Percentiles rank a stretch among this genome's conserved stretches.
Evolutionary conservation across 1,140 invertebrate species (phyloP).

Genomic region (Brachionus sp.): DNA sequence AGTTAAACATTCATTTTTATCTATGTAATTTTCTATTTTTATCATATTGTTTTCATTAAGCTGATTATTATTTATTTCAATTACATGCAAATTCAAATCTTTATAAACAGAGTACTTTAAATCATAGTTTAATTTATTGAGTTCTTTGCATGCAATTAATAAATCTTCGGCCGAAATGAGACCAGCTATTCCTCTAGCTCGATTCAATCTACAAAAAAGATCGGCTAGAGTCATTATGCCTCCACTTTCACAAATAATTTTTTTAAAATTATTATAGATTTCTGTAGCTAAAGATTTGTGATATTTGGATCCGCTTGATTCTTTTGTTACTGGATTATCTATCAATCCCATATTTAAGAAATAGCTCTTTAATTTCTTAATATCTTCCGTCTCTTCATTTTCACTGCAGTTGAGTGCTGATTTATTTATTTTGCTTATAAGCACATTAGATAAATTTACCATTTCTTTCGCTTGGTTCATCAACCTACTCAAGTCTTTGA

Average conservation of each 20-base stretch:
- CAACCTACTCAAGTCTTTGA: background rate
- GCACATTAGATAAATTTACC: constrained; percentile 11
- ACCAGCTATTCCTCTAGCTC: constrained; percentile 62
- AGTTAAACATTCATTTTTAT: constrained; percentile 18
- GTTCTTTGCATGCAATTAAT: constrained; percentile 33
- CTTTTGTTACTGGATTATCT: constrained; percentile 43
- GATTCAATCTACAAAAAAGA: constrained; percentile 89
- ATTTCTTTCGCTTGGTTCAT: constrained; percentile 45
- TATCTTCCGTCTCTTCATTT: constrained; percentile 37
- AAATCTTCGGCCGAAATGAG: constrained; percentile 29
- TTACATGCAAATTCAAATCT: constrained; percentile 33
- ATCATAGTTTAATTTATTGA: constrained; percentile 11
- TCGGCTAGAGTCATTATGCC: constrained; percentile 95
- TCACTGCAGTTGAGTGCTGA: background rate
- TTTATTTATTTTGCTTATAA: constrained; percentile 37
- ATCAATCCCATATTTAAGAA: constrained; percentile 43
- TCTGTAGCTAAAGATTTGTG: constrained; percentile 5
- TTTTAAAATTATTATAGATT: background rate
- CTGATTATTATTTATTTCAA: constrained; percentile 26
- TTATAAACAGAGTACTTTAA: constrained; percentile 32
- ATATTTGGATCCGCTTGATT: constrained; percentile 31
- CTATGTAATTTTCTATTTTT: background rate
- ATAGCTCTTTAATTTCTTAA: constrained; percentile 30
- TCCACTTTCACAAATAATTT: constrained; percentile 68
- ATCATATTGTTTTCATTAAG: background rate